These are phyloP conservation scores for Agonopterix alstromeriana DNA, from an alignment of 2,888 invertebrate genomes.

Conservation along the genomic window DNA sequence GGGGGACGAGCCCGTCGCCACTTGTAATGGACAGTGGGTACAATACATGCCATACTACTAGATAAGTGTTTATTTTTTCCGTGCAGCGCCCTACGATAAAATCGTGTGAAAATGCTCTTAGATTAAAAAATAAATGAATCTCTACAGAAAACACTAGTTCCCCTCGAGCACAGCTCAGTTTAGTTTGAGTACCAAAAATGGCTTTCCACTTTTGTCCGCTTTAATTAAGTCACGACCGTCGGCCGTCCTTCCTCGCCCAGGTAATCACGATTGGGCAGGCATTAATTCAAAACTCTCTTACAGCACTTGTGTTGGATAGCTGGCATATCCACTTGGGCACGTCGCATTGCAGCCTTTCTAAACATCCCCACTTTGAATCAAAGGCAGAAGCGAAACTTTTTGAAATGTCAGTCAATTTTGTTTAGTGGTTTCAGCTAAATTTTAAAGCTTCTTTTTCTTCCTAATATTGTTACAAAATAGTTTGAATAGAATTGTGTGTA, in stretches of 20 bases:
- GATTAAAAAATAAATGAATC: background rate
- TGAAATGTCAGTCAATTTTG: background rate
- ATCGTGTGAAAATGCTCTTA: too few species aligned
- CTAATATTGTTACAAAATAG: background rate
- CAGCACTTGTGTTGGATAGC: slow-evolving; percentile 36
- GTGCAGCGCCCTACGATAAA: too few species aligned
- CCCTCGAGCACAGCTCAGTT: background rate
- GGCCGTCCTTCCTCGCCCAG: slow-evolving; percentile 37
- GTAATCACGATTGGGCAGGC: slow-evolving; percentile 53
- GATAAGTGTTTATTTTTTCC: too few species aligned
- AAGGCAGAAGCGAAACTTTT: background rate
- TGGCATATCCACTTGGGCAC: slow-evolving; percentile 50
- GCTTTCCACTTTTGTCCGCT: slow-evolving; percentile 24
- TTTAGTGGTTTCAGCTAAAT: background rate
- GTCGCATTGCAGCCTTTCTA: slow-evolving; percentile 21
- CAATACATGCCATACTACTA: too few species aligned
- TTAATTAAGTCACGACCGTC: slow-evolving; percentile 58
- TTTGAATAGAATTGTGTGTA: background rate
- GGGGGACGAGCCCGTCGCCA: too few species aligned
- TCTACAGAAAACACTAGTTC: background rate
- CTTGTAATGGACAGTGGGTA: too few species aligned
- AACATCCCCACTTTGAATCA: slow-evolving; percentile 2
- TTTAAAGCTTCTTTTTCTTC: background rate
- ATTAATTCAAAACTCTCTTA: slow-evolving; percentile 52
- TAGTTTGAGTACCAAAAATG: slow-evolving; percentile 13